Evolutionary conservation across 2,113 vertebrate genomes (phyloP), one percentile per base, ranked within the genome.

Genomic region (Oreochromis spilurus): DNA sequence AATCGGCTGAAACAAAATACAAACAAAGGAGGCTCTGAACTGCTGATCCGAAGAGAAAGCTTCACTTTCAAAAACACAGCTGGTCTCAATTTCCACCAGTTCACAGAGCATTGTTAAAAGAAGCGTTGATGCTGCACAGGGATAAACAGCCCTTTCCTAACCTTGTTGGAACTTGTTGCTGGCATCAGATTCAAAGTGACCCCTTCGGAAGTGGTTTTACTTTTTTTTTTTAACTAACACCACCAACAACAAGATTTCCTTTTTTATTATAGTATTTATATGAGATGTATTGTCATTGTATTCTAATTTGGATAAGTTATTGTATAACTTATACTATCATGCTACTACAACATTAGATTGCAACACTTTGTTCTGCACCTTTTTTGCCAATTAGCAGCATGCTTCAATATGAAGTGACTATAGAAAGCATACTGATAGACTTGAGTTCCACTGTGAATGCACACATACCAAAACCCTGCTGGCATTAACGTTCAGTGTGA

Each of bases 261-360:
- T 70, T 70, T 14, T 24, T 9, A 43, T 40, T 70, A 2, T 9
- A 43, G n/a, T 5, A 70, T 70, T 70, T 40, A 2, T 70, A 40
- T 67, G 62, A 14, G 36, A 21, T 67, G 2, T 40, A 40, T 67
- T 67, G 36, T 40, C 1, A 40, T 21, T 67, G 19, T 21, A 40
- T 40, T 67, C 34, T 67, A 1, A 21, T 10, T 45, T 0, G 0
- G 38, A 21, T 26, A 72, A 1, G 38, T 4, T 45, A 26, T 10
- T 24, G n/a, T 43, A 43, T 40, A 70, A 70, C 24, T 24, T 7
- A 43, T 16, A 43, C 38, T 43, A 70, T 43, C n/a, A 9, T 70
- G n/a, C n/a, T 1, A 24, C 65, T 40, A 70, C 36, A 16, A 4
- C 65, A 43, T 24, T 70, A 72, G 8, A 45, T 72, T 67, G 21